phyloP scores from a whole-genome alignment of 1,140 invertebrate genomes.

The Hyles euphorbiae region DNA sequence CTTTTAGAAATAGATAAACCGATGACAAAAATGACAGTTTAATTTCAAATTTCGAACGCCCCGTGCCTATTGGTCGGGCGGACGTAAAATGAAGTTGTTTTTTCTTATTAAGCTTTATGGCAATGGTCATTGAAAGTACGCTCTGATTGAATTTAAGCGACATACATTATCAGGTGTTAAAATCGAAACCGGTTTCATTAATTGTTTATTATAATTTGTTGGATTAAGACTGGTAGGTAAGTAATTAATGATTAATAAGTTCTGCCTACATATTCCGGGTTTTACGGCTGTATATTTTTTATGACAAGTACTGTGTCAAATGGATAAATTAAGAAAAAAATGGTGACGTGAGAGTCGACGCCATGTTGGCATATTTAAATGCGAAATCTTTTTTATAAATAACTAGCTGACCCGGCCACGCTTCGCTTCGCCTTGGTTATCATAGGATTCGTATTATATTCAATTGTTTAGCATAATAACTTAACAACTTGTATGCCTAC shows the following conservation, averaged over 20 bases:
- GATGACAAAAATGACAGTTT: constrained; percentile 14
- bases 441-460: too few relatives aligned
- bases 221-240: constrained; percentile 11
- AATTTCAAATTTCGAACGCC: constrained; percentile 12
- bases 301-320: too few relatives aligned
- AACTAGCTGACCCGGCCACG: too few relatives aligned
- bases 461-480: too few relatives aligned
- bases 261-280: constrained; percentile 6
- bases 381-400: too few relatives aligned
- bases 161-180: constrained; percentile 13
- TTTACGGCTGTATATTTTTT: not conserved
- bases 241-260: constrained; percentile 9
- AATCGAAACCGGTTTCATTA: constrained; percentile 9
- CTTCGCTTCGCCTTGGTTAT: too few relatives aligned
- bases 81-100: constrained; percentile 10
- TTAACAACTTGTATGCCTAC: too few relatives aligned
- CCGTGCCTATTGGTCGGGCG: constrained; percentile 5
- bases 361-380: too few relatives aligned
- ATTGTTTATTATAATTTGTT: constrained; percentile 15
- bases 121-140: constrained; percentile 9
- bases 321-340: too few relatives aligned
- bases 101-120: constrained; percentile 8
- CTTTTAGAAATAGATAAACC: not conserved
- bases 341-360: too few relatives aligned
- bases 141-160: constrained; percentile 12